These are phyloP conservation scores for Eretmochelys imbricata DNA, from an alignment of 2,113 vertebrate genomes.

Conservation along the genomic window DNA sequence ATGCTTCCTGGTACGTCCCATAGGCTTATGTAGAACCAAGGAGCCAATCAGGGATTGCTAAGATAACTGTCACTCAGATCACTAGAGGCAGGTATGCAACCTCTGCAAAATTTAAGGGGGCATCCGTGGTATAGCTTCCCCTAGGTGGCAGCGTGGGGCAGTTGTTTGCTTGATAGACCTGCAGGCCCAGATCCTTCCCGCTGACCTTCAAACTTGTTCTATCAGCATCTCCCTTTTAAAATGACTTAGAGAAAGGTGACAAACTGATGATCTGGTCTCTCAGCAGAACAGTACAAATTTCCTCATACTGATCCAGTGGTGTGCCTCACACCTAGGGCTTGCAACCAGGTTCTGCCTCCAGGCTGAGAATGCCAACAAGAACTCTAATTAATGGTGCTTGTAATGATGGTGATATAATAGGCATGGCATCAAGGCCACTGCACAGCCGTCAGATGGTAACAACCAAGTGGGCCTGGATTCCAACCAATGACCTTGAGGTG, in stretches of 20 bases:
- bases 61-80: neutral
- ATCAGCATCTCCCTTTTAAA: neutral
- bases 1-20: neutral
- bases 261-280: neutral
- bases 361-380: neutral
- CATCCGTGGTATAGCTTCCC: neutral
- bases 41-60: neutral
- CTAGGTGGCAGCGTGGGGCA: neutral
- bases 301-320: neutral
- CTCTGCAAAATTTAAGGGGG: neutral
- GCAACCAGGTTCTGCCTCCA: neutral
- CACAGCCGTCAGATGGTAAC: neutral
- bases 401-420: neutral
- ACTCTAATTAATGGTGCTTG: neutral
- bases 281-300: neutral
- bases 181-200: neutral
- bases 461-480: neutral
- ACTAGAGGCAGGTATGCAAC: neutral
- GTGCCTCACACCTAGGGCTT: neutral
- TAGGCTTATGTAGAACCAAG: neutral
- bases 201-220: neutral
- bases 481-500: accelerated
- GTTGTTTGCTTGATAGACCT: neutral
- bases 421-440: accelerated
- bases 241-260: neutral